phyloP scores from a whole-genome alignment of 2,797 vertebrate species.

The Sebastes cheni region DNA sequence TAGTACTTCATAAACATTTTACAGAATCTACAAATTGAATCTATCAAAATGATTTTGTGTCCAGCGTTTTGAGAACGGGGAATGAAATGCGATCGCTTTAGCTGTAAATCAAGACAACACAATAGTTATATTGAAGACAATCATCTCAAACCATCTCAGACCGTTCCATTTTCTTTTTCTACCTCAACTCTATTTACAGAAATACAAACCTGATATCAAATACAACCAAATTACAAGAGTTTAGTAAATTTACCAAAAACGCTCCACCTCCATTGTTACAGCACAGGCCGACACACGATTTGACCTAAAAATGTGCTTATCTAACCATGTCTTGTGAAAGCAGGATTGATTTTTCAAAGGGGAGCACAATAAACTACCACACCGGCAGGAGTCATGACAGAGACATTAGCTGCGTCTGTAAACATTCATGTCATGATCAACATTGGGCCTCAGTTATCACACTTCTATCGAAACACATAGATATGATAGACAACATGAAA shows the following conservation, averaged over 20 bases:
- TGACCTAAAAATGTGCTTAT: constrained; percentile 78
- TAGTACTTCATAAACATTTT: constrained; percentile 72
- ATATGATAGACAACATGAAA: not conserved
- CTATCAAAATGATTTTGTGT: constrained; percentile 69
- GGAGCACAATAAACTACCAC: constrained; percentile 62
- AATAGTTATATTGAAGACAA: constrained; percentile 72
- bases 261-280: constrained; percentile 55
- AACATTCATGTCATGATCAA: constrained; percentile 73
- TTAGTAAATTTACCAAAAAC: constrained; percentile 76
- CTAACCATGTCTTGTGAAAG: constrained; percentile 72
- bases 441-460: constrained; percentile 69
- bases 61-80: constrained; percentile 35
- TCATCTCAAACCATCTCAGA: constrained; percentile 67
- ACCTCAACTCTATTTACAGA: constrained; percentile 71
- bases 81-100: constrained; percentile 57
- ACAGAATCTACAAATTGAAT: constrained; percentile 76
- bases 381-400: constrained; percentile 41
- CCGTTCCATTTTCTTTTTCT: constrained; percentile 1
- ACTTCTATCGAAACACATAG: not conserved
- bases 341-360: constrained; percentile 46
- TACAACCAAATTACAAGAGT: constrained; percentile 73
- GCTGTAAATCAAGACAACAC: constrained; percentile 74
- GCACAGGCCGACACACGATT: constrained; percentile 63
- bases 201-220: constrained; percentile 82
- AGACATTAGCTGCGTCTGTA: constrained; percentile 65